Percentiles rank a stretch among this genome's conserved stretches.
phyloP scores from a whole-genome alignment of 2,797 vertebrate genomes.

The Peromyscus nudipes region DNA sequence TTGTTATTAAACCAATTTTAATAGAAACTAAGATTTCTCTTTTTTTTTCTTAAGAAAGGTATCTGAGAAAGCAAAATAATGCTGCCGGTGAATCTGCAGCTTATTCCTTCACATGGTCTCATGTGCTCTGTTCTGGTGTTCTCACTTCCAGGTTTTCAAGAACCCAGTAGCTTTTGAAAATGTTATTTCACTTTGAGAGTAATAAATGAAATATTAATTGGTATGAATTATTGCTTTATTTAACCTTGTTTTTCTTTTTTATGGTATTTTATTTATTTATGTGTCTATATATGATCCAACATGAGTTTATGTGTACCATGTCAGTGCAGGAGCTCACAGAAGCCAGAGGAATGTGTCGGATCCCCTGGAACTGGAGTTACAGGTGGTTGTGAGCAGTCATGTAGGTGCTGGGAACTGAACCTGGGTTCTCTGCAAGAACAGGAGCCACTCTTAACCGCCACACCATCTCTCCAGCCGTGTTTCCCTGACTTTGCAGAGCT shows the following conservation, averaged over 20 bases:
- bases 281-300: neutral
- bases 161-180: constrained; percentile 42
- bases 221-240: constrained; percentile 24
- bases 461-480: neutral
- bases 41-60: constrained; percentile 50
- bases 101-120: constrained; percentile 5
- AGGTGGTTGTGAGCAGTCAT: neutral
- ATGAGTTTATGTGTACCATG: neutral
- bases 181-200: constrained; percentile 53
- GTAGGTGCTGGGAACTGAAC: neutral
- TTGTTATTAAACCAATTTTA: constrained; percentile 63
- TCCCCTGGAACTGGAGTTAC: neutral
- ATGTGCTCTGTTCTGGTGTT: constrained; percentile 48
- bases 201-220: constrained; percentile 71
- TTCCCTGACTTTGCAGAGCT: constrained; percentile 48
- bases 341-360: neutral
- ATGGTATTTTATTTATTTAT: neutral
- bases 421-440: neutral
- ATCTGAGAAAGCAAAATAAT: constrained; percentile 62
- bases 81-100: neutral
- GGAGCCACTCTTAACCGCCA: too few relatives aligned
- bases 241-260: neutral
- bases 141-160: constrained; percentile 43
- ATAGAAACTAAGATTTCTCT: constrained; percentile 51
- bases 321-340: neutral